phyloP scores from a whole-genome alignment of 2,797 vertebrate genomes.

The Enoplosus armatus region DNA sequence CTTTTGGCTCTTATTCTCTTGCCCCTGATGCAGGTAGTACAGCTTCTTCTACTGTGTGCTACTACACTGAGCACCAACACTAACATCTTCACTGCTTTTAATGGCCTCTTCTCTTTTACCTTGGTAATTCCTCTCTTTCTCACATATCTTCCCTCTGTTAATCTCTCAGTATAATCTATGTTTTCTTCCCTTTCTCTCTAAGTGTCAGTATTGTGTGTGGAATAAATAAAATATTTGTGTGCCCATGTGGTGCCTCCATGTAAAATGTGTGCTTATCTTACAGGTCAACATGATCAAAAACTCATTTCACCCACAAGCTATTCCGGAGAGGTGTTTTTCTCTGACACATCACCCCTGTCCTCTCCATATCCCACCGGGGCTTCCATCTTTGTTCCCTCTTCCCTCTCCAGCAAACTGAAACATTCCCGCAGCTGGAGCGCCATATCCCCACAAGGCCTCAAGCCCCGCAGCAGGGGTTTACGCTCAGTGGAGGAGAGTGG shows the following conservation, averaged over 20 bases:
- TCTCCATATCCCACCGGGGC: conserved; percentile 84
- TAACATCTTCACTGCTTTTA: conserved; percentile 97
- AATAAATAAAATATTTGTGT: background rate
- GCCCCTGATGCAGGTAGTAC: conserved; percentile 94
- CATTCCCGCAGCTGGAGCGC: conserved; percentile 79
- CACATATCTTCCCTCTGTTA: conserved; percentile 81
- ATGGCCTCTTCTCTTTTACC: conserved; percentile 96
- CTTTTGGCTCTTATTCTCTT: conserved; percentile 85
- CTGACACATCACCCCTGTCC: conserved; percentile 86
- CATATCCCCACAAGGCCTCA: conserved; percentile 68
- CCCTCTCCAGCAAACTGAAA: conserved; percentile 80
- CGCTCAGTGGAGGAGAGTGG: conserved; percentile 75
- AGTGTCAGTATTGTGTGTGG: conserved; percentile 7
- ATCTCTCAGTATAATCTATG: conserved; percentile 44
- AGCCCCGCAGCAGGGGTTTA: conserved; percentile 73
- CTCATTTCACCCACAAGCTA: conserved; percentile 85
- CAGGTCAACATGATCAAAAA: conserved; percentile 88
- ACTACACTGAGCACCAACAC: conserved; percentile 98
- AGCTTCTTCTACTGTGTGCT: conserved; percentile 96
- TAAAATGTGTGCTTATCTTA: conserved; percentile 45
- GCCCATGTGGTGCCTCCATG: background rate
- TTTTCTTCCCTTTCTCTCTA: background rate
- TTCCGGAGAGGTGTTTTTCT: conserved; percentile 79
- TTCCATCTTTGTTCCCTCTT: conserved; percentile 81
- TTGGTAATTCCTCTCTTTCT: conserved; percentile 91